Base-by-base conservation (phyloP, 2,888 invertebrate genomes). In the Synanthedon tipuliformis region DNA sequence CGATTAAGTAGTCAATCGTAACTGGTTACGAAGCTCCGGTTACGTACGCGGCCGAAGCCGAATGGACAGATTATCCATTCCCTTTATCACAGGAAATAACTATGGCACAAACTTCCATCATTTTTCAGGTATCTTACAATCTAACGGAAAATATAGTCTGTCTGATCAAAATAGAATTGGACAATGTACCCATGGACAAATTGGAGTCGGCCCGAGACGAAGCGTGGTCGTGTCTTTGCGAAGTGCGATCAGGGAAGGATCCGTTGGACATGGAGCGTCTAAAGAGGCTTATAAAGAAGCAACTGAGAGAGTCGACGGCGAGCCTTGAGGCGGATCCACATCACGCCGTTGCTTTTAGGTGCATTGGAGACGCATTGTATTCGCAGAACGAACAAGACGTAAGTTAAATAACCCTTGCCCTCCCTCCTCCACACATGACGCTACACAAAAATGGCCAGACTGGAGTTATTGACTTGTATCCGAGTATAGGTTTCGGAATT, bases 291-390 rank as follows among this genome's bases (percentile, higher is more conserved):
- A 89, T 96, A 48, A 90, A 91, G 61, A 90, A 93, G 55, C 92
- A 91, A 63, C 89, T 92, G 55, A 76, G 93, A 11, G 93, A 93
- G 68, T 88, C 89, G 56, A 80, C 93, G 41, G 92, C 92, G 55
- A 89, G 89, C 69, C 87, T 96, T 51, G 97, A 95, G 76, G 91
- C 90, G 12, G 89, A 89, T 59, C 95, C 96, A 0, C 94, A 95
- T 68, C 91, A 93, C 59, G 89, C 91, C 0, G 83, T 96, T 51
- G 93, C 95, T 0, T 92, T 92, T 69, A 89, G 92, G 63, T 88
- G 94, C 52, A 94, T 96, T 59, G 94, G 93, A 0, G 95, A 97
- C 71, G 92, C 94, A 68, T 81, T 97, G 34, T 96, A 95, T 75
- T 95, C 95, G 12, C 89, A 91, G 53, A 90, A 88, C 50, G 89